Percentiles rank a stretch among this genome's conserved stretches.
Evolutionary conservation across 2,888 invertebrate species (phyloP).

Genomic region (Hirtodrosophila confusa): DNA sequence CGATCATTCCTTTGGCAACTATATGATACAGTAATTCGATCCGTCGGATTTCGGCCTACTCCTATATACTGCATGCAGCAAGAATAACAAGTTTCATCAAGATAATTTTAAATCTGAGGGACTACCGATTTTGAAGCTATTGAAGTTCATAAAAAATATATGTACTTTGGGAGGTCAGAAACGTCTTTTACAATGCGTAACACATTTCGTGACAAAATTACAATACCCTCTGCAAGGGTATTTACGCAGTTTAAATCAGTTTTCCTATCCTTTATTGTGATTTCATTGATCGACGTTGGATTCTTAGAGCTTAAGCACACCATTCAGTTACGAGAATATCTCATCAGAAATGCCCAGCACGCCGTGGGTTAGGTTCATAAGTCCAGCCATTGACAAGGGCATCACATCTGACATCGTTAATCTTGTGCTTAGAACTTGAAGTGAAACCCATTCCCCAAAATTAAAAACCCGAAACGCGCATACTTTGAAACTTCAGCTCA

Average conservation of each 20-base stretch:
- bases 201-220: no score
- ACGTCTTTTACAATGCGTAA: no score
- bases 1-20: no score
- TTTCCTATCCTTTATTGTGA: not conserved
- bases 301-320: not conserved
- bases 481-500: constrained; percentile 60
- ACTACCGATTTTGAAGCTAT: no score
- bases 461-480: constrained; percentile 33
- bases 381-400: constrained; percentile 40
- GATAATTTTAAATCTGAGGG: no score
- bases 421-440: constrained; percentile 57
- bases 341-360: constrained; percentile 47
- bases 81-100: no score
- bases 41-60: no score
- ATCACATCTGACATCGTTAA: constrained; percentile 65
- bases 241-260: not conserved
- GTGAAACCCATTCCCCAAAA: constrained; percentile 32
- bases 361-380: constrained; percentile 23
- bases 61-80: no score
- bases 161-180: no score
- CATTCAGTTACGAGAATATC: constrained; percentile 8
- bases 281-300: constrained; percentile 7
- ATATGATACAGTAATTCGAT: no score
- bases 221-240: no score
- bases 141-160: no score